A percentile compares a stretch with the other conserved stretches of the same genome.
Conservation (phyloP, 2,113 vertebrate species). For the Epinephelus lanceolatus region DNA sequence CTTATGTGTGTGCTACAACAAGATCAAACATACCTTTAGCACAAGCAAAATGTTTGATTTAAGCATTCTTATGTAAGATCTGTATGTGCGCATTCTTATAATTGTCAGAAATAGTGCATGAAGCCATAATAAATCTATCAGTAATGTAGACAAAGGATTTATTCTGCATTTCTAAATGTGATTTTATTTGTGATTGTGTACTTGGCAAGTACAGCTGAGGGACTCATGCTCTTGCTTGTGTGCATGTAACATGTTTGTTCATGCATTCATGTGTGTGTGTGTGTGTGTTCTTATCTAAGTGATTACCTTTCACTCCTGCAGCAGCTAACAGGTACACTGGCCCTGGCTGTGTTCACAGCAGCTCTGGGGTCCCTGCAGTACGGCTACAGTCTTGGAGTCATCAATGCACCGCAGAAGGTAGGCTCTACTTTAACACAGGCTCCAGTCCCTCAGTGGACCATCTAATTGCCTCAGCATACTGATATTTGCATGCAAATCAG, state of each 20-base stretch:
- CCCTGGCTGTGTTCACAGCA: constrained; percentile 90
- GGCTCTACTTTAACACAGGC: too few relatives aligned
- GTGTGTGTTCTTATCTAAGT: not conserved
- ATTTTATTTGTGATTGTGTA: not conserved
- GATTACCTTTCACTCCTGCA: constrained; percentile 50
- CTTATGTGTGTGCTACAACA: not conserved
- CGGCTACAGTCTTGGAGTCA: constrained; percentile 95
- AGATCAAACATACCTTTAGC: not conserved
- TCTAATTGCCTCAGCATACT: not conserved
- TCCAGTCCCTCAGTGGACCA: not conserved
- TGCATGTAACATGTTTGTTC: not conserved
- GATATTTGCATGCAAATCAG: not conserved
- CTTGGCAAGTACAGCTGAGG: not conserved
- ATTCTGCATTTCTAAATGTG: not conserved
- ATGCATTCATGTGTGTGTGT: not conserved
- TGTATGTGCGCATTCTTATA: not conserved
- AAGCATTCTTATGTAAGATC: not conserved
- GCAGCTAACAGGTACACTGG: constrained; percentile 89
- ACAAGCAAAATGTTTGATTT: not conserved
- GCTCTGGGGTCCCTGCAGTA: constrained; percentile 93
- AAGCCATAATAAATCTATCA: not conserved
- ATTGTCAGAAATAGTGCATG: not conserved
- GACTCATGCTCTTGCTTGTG: not conserved
- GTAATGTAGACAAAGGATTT: not conserved
- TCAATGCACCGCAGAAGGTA: constrained; percentile 96